Base-by-base conservation (phyloP, 1,140 invertebrate species). In the Temnothorax curvispinosus region DNA sequence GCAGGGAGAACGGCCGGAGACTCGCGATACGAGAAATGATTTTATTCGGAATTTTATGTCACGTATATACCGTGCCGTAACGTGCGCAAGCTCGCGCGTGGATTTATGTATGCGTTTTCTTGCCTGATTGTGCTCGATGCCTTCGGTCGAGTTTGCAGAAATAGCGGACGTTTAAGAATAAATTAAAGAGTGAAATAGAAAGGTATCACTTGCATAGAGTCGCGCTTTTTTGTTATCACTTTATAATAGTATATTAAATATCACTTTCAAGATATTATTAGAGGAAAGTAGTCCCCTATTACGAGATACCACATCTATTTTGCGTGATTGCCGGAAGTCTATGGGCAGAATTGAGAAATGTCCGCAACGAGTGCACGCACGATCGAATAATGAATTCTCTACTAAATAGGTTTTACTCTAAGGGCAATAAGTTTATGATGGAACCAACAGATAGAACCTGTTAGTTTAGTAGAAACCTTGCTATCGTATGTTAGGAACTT, bases 1-100 rank as follows among this genome's bases (percentile, higher is more conserved):
- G 50, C 38, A 21, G 11, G 32, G 27, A 41, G 35, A 72, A 72
- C 67, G 69, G 18, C 11, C 64, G 35, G 47, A n/a, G 38, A 54
- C 32, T 72, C 27, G n/a, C 38, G 35, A 72, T 72, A 74, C 41
- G 27, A 84, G 27, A 72, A 62, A n/a, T 15, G 13, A 54, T 69
- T 41, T 38, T 67, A 41, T 69, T 69, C 38, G 21, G 15, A 56
- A 71, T 71, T 71, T 27, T 44, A n/a, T 52, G n/a, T 65, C 32
- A 9, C 44, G n/a, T 81, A n/a, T 80, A 27, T 27, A 27, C n/a
- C 69, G 62, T 69, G 35, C 50, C 64, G 41, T 41, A 69, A 54
- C 47, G 21, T 11, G 21, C 11, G 35, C 35, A 18, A 15, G 64
- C 64, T 38, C 15, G 3, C 27, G 4, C 32, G 7, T 54, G 13